Evolutionary conservation across 2,888 invertebrate species (phyloP).

Genomic region (Oligia latruncula): DNA sequence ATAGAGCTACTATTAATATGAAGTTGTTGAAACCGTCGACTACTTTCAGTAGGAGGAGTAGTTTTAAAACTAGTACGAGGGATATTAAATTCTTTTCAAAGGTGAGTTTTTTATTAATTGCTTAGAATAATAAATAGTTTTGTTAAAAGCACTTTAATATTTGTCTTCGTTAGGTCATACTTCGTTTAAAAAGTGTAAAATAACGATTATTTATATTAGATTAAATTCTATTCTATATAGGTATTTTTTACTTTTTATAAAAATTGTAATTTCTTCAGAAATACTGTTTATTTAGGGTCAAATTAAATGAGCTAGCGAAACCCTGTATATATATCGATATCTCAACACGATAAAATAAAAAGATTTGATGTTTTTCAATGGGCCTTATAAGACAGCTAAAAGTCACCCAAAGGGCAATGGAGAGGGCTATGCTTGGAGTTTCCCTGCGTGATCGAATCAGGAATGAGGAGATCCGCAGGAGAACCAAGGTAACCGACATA

Average conservation of each 20-base stretch:
- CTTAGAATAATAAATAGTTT: not conserved
- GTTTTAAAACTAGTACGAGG: slow-evolving; percentile 97
- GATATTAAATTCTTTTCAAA: slow-evolving; percentile 99
- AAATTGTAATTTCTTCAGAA: not conserved
- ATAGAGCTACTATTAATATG: slow-evolving; percentile 99
- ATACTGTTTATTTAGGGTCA: not conserved
- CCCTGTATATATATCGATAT: no score
- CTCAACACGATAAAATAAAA: no score
- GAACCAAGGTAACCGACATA: no score
- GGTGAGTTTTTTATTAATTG: slow-evolving; percentile 81
- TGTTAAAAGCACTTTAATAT: not conserved
- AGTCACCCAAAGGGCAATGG: no score
- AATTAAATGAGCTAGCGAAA: no score
- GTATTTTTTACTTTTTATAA: not conserved
- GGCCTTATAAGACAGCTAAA: no score
- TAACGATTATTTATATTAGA: not conserved
- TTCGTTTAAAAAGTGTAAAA: not conserved
- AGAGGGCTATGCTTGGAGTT: no score
- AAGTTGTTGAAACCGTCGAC: slow-evolving; percentile 97
- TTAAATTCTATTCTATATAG: not conserved
- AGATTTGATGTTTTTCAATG: no score
- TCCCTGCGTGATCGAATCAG: no score
- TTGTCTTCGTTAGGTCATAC: not conserved
- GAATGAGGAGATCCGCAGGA: no score
- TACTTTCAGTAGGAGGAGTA: slow-evolving; percentile 97